Conservation (phyloP, 2,797 vertebrate genomes). For the Columba guinea region DNA sequence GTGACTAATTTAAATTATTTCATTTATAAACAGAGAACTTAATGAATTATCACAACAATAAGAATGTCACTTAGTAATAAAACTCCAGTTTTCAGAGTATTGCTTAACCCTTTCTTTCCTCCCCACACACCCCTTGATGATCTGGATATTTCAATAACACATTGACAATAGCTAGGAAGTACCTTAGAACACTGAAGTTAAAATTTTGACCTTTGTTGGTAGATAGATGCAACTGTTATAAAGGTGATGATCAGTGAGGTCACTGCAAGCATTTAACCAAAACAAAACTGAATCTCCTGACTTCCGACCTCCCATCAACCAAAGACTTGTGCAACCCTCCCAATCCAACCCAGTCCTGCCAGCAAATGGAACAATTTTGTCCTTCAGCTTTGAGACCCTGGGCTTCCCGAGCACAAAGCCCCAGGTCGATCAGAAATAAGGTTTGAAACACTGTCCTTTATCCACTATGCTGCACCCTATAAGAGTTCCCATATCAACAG, state of each 20-base stretch:
- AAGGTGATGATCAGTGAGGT: not conserved
- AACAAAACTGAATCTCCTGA: not conserved
- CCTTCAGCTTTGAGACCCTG: not conserved
- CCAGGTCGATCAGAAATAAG: not conserved
- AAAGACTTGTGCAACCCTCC: not conserved
- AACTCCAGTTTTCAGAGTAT: not conserved
- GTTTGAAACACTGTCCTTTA: not conserved
- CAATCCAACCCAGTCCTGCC: not conserved
- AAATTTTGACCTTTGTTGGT: not conserved
- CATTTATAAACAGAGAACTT: not conserved
- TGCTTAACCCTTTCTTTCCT: not conserved
- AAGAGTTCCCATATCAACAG: not conserved
- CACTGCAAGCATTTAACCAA: not conserved
- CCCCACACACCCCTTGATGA: not conserved
- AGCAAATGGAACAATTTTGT: not conserved
- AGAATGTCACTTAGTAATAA: not conserved
- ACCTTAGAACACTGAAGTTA: not conserved
- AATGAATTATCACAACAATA: not conserved
- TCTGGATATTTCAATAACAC: not conserved
- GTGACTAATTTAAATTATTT: not conserved
- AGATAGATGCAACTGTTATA: not conserved
- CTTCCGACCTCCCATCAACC: not conserved
- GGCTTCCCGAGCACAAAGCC: not conserved
- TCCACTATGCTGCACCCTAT: fast-evolving
- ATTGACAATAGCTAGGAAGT: not conserved